Evolutionary conservation across 2,888 invertebrate species (phyloP).

Genomic region (Ectropis crepuscularia): DNA sequence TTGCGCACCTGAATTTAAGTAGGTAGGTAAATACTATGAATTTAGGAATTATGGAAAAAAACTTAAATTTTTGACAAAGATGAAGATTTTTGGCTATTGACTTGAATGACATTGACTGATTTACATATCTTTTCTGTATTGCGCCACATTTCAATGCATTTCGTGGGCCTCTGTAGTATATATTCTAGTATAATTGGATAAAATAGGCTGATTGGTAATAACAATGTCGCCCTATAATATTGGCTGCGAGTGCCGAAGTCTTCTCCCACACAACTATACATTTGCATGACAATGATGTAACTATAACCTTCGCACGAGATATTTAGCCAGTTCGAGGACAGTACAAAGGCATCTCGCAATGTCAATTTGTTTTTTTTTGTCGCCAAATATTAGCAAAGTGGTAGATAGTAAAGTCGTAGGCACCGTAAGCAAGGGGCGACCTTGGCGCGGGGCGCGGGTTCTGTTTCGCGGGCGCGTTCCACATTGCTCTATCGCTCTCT

Average conservation of each 20-base stretch:
- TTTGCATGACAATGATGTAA: constrained; percentile 21
- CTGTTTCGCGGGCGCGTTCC: constrained; percentile 79
- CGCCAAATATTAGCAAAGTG: constrained; percentile 29
- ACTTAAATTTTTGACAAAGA: too few species aligned
- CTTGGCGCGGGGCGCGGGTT: constrained; percentile 70
- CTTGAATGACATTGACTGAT: too few species aligned
- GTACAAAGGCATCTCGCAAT: constrained; percentile 45
- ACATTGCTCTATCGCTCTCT: constrained; percentile 77
- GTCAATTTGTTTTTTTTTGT: constrained; percentile 35
- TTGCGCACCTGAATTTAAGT: too few species aligned
- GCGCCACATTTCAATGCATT: neutral
- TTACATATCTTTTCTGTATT: neutral
- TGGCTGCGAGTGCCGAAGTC: constrained; percentile 2
- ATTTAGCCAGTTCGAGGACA: constrained; percentile 27
- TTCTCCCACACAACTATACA: constrained; percentile 1
- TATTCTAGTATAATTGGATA: constrained; percentile 1
- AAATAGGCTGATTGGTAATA: neutral
- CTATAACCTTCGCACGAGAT: constrained; percentile 23
- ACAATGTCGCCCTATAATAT: constrained; percentile 5
- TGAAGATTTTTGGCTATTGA: too few species aligned
- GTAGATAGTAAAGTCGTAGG: constrained; percentile 14
- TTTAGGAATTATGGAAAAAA: too few species aligned
- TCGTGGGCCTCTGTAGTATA: neutral
- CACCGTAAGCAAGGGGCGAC: constrained; percentile 51
- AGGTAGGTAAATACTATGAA: too few species aligned